These are phyloP conservation scores for Himalopsyche anomala DNA, from an alignment of 2,888 invertebrate species.

Conservation along the genomic window DNA sequence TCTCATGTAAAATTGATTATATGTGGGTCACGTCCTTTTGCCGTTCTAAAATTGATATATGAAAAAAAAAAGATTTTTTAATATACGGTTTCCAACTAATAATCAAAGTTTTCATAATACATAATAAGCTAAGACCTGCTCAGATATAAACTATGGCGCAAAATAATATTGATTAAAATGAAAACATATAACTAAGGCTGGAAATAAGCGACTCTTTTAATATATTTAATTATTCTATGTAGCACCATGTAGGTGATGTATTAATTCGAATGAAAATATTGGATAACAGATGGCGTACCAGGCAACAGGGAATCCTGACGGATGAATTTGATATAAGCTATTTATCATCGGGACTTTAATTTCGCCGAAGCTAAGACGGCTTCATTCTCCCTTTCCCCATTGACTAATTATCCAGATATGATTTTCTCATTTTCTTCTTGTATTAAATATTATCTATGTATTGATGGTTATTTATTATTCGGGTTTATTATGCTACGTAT, in stretches of 20 bases:
- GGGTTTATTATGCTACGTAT: background rate
- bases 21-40: too few species aligned
- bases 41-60: too few species aligned
- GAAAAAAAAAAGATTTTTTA: too few species aligned
- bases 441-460: background rate
- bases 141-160: too few species aligned
- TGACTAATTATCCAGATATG: constrained; percentile 31
- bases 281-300: background rate
- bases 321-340: constrained; percentile 46
- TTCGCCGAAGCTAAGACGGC: constrained; percentile 38
- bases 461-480: background rate
- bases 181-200: too few species aligned
- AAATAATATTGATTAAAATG: too few species aligned
- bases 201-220: too few species aligned
- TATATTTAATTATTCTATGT: too few species aligned
- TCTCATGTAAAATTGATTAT: too few species aligned
- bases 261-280: constrained; percentile 10
- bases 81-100: too few species aligned
- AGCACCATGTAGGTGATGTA: background rate
- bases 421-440: background rate
- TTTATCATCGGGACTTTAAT: constrained; percentile 51
- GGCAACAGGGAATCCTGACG: constrained; percentile 44
- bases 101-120: too few species aligned
- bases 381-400: constrained; percentile 38
- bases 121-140: too few species aligned